These are phyloP conservation scores for Apostichopus parvimensis DNA, from an alignment of 35 echinoderm and acorn worm species.

Conservation along the genomic window DNA sequence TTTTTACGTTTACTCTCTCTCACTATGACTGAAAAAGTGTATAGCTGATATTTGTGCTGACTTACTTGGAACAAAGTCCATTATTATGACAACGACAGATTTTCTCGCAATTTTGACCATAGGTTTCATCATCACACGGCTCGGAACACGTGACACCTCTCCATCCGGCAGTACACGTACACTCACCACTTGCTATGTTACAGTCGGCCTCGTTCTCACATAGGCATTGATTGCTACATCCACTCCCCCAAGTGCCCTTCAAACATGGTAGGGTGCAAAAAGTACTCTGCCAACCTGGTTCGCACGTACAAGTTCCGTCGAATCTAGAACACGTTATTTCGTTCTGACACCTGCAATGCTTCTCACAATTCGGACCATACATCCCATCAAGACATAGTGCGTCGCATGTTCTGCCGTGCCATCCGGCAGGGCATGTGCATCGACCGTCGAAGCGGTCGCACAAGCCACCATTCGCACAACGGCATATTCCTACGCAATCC, in stretches of 20 bases:
- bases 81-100: conserved; percentile 75
- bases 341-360: conserved; percentile 77
- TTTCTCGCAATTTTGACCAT: conserved; percentile 58
- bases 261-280: conserved; percentile 61
- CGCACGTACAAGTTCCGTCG: conserved; percentile 71
- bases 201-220: conserved; percentile 74
- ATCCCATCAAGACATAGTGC: conserved; percentile 52
- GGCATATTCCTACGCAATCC: conserved; percentile 66
- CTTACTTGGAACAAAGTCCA: conserved; percentile 60
- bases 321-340: conserved; percentile 59
- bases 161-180: conserved; percentile 68
- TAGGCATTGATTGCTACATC: conserved; percentile 61
- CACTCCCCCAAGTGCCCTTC: conserved; percentile 59
- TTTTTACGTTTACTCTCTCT: too few relatives aligned
- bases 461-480: conserved; percentile 71
- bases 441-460: conserved; percentile 80
- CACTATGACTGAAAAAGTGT: too few relatives aligned
- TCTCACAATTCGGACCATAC: conserved; percentile 70
- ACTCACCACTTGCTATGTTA: conserved; percentile 56
- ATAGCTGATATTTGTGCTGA: background rate
- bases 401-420: conserved; percentile 70
- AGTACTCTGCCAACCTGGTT: conserved; percentile 67
- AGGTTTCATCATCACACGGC: conserved; percentile 58
- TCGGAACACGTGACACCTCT: conserved; percentile 50
- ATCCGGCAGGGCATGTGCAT: conserved; percentile 79